phyloP scores from a whole-genome alignment of 2,888 invertebrate genomes.

The Beris chalybata region DNA sequence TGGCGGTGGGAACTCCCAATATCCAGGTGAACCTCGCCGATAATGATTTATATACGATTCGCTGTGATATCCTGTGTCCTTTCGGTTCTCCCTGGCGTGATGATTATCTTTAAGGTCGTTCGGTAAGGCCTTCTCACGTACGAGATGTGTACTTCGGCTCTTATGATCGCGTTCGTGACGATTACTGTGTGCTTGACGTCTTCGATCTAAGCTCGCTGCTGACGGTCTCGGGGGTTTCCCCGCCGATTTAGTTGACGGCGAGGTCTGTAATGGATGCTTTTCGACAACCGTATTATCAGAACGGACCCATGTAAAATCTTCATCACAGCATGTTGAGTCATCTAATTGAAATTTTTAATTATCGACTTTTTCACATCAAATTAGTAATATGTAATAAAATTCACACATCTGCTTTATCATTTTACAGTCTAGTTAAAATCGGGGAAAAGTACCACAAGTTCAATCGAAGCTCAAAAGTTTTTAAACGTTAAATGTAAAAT shows the following conservation, averaged over 20 bases:
- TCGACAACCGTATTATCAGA: slow-evolving; percentile 34
- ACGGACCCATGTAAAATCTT: slow-evolving; percentile 70
- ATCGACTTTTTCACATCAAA: slow-evolving; percentile 2
- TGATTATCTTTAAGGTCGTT: slow-evolving; percentile 34
- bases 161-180: slow-evolving; percentile 67
- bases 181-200: slow-evolving; percentile 58
- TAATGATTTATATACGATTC: slow-evolving; percentile 30
- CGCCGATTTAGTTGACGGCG: slow-evolving; percentile 34
- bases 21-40: slow-evolving; percentile 38
- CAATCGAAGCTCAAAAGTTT: too few species aligned
- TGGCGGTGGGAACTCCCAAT: slow-evolving; percentile 42
- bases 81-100: slow-evolving; percentile 19
- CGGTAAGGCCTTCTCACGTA: slow-evolving; percentile 59
- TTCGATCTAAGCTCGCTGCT: slow-evolving; percentile 61
- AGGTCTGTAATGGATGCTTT: slow-evolving; percentile 25
- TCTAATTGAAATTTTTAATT: slow-evolving; percentile 49
- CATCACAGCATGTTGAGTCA: slow-evolving; percentile 66
- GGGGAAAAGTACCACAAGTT: too few species aligned
- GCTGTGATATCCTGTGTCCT: slow-evolving; percentile 28
- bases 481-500: too few species aligned
- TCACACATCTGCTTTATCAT: slow-evolving; percentile 20
- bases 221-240: slow-evolving; percentile 46
- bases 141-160: slow-evolving; percentile 63
- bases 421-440: too few species aligned
- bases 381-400: background rate